A percentile compares a stretch with the other conserved stretches of the same genome.
Evolutionary conservation across 2,797 vertebrate species (phyloP).

Genomic region (Myiothlypis coronata): DNA sequence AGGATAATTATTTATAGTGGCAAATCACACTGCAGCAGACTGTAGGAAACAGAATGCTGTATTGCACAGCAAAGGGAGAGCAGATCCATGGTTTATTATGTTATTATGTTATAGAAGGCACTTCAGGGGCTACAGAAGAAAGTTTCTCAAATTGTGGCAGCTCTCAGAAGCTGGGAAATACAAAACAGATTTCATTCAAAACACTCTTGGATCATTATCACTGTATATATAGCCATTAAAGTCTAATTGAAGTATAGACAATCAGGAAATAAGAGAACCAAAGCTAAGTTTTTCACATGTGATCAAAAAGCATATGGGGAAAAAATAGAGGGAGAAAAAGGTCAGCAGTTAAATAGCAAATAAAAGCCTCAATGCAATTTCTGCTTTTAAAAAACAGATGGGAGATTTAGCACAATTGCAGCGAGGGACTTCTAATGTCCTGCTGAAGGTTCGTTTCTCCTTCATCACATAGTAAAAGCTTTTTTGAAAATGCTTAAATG

Average conservation of each 20-base stretch:
- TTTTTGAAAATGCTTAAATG: conserved; percentile 2
- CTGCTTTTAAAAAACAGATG: conserved; percentile 44
- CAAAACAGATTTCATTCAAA: conserved; percentile 39
- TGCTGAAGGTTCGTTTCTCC: neutral
- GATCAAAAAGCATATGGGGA: conserved; percentile 19
- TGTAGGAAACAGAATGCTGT: conserved; percentile 15
- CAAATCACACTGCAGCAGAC: conserved; percentile 22
- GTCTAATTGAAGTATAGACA: conserved; percentile 35
- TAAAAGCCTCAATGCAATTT: neutral
- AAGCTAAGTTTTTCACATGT: conserved; percentile 6
- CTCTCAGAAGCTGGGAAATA: conserved; percentile 3
- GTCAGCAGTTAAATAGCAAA: conserved; percentile 28
- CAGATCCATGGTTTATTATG: conserved; percentile 23
- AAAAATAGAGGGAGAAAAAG: neutral
- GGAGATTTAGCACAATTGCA: conserved; percentile 4
- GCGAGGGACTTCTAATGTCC: conserved; percentile 19
- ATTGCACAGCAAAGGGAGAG: neutral
- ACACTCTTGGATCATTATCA: conserved; percentile 30
- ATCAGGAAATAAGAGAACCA: conserved; percentile 10
- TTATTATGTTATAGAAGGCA: conserved; percentile 7
- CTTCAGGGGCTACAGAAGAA: conserved; percentile 27
- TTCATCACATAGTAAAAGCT: neutral
- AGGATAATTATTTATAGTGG: conserved; percentile 61
- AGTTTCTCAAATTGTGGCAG: conserved; percentile 14
- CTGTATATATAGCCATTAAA: conserved; percentile 7